Base-by-base conservation (phyloP, 2,888 invertebrate species). In the Heliconius ethilla region DNA sequence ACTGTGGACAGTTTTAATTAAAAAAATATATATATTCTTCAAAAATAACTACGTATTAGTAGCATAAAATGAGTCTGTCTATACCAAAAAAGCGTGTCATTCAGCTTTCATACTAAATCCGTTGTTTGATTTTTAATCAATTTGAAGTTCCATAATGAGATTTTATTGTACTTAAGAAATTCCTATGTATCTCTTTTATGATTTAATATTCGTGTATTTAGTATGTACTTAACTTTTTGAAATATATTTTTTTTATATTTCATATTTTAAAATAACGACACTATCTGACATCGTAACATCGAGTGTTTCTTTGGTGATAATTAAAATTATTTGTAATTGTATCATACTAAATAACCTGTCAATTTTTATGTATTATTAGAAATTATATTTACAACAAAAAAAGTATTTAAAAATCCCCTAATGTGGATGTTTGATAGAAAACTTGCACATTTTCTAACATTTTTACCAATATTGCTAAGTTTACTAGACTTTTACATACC, bases 11-110 rank as follows among this genome's bases (percentile, higher is more conserved):
- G n/a, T 75, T 74, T 75, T 77, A 33, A 67, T 51, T 65, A 25
- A 63, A 65, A 73, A 69, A 15, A 11, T 7, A 27, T 63, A 62
- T 4, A 59, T n/a, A n/a, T 66, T 51, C 55, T 25, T 72, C 55
- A 67, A 55, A 62, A 66, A 33, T 55, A 75, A 70, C 25, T 37
- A n/a, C 18, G 15, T 29, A 27, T 59, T 72, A 63, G 37, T 66
- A 66, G 55, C 59, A 62, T 73, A 62, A 75, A 76, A 70, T 59
- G 65, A 81, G 78, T 78, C 78, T 81, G 75, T 77, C 70, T 22
- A 76, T 76, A 81, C 78, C 81, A 81, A 81, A 81, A 67, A 63
- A 80, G 77, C 74, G 75, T 75, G 59, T 67, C 33, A 40, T 33
- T 37, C 66, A 33, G 69, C 67, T 77, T 77, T 78, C 73, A 33